Evolutionary conservation across 2,888 invertebrate genomes (phyloP).

Genomic region (Aleiodes alternator): DNA sequence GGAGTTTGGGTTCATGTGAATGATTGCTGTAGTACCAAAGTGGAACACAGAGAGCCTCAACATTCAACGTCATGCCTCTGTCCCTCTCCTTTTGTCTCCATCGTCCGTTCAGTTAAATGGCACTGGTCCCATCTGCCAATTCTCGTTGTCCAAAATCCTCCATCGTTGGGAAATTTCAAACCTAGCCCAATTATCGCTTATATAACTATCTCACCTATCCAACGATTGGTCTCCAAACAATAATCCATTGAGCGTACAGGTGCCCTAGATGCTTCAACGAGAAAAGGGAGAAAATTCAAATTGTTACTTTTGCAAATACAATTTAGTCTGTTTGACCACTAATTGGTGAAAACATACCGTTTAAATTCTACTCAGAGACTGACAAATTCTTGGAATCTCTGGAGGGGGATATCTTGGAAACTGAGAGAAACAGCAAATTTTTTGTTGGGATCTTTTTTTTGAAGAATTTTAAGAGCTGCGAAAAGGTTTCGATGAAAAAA

Average conservation of each 20-base stretch:
- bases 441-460: no score
- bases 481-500: no score
- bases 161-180: neutral
- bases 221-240: slow-evolving; percentile 54
- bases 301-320: no score
- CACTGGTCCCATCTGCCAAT: slow-evolving; percentile 34
- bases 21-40: no score
- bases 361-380: neutral
- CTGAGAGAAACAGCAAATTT: no score
- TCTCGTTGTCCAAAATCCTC: slow-evolving; percentile 41
- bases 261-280: slow-evolving; percentile 22
- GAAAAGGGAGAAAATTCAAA: no score
- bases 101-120: slow-evolving; percentile 6
- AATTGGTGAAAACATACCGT: neutral
- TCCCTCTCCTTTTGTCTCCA: slow-evolving; percentile 1
- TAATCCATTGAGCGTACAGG: slow-evolving; percentile 46
- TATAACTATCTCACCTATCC: slow-evolving; percentile 38
- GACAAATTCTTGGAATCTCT: no score
- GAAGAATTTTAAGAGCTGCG: no score
- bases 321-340: neutral
- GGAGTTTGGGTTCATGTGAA: neutral
- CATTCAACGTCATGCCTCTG: neutral
- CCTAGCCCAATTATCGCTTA: slow-evolving; percentile 46
- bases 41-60: no score
- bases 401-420: no score